Evolutionary conservation across 2,113 vertebrate genomes (phyloP).

Genomic region (Bombycilla garrulus): DNA sequence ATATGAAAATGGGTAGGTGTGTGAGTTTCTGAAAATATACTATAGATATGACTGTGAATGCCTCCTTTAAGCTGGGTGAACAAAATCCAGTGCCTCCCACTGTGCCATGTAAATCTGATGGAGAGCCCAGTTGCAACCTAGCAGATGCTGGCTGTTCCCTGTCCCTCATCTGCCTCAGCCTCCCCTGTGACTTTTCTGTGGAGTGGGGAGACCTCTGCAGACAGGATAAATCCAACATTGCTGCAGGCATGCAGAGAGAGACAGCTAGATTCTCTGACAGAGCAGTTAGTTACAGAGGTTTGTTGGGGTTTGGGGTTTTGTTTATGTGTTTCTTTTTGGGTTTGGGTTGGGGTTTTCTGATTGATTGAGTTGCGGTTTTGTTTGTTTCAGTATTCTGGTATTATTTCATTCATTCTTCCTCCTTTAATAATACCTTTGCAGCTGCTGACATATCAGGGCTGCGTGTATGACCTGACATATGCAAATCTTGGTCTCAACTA

Average conservation of each 20-base stretch:
- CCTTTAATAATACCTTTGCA: neutral
- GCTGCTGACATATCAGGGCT: neutral
- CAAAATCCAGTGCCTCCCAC: neutral
- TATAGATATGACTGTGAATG: neutral
- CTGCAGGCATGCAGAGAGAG: neutral
- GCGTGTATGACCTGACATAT: neutral
- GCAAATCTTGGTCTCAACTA: neutral
- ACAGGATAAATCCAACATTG: neutral
- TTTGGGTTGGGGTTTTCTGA: neutral
- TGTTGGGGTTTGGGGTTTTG: neutral
- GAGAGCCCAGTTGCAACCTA: too few relatives aligned
- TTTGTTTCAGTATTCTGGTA: neutral
- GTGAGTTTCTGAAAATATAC: neutral
- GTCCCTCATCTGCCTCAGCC: rapidly evolving
- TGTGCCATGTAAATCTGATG: too few relatives aligned
- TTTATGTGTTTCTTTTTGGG: neutral
- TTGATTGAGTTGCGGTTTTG: too few relatives aligned
- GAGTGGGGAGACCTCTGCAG: slow-evolving; percentile 30
- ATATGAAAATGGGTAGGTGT: neutral
- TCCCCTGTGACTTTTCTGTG: neutral
- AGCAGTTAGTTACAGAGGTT: neutral
- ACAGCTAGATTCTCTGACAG: too few relatives aligned
- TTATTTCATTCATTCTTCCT: neutral
- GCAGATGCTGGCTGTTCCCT: neutral
- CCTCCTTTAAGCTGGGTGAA: neutral